Base-by-base conservation (phyloP, 2,888 invertebrate genomes). In the Aspidapion aeneum region DNA sequence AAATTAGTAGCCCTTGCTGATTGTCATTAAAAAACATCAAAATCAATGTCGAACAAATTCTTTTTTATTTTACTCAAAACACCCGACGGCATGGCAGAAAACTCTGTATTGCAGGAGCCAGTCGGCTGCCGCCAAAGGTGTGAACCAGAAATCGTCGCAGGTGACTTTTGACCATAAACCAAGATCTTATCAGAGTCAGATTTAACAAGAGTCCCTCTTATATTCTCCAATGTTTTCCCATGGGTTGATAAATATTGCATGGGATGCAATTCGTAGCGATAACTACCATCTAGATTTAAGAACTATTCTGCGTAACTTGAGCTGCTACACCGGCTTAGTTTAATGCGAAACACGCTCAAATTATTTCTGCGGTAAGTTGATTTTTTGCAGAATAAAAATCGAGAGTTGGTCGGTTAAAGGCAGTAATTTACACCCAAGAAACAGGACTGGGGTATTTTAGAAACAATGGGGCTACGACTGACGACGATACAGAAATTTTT, bases 211-310 rank as follows among this genome's bases (percentile, higher is more conserved):
- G 35, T 35, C 35, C 35, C 12, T 35, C 35, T 35, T 35, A 35
- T 35, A 35, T 35, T 35, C 35, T 35, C 35, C 62, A 56, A 60
- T 64, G 60, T 64, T 58, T 62, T 63, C 61, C 61, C 66, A 66
- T 35, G 61, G 64, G 64, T 58, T 61, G 64, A 66, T 66, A 66
- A 62, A 64, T 64, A 66, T 63, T 66, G 60, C 70, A 66, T 66
- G 61, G 63, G 49, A 61, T 73, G 74, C 77, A 77, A 78, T 78
- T 77, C 76, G 73, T 72, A 68, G 69, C 71, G 67, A 71, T 77
- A 77, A 77, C 77, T 76, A 77, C 75, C 70, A 74, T 76, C 75
- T 76, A 77, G 77, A 73, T 77, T 77, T 76, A 78, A 35, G 35
- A 35, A 35, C 35, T 35, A 35, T 35, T 35, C 12, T 3, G 5